Evolutionary conservation across 2,888 invertebrate species (phyloP).

Genomic region (Calameuta filiformis): DNA sequence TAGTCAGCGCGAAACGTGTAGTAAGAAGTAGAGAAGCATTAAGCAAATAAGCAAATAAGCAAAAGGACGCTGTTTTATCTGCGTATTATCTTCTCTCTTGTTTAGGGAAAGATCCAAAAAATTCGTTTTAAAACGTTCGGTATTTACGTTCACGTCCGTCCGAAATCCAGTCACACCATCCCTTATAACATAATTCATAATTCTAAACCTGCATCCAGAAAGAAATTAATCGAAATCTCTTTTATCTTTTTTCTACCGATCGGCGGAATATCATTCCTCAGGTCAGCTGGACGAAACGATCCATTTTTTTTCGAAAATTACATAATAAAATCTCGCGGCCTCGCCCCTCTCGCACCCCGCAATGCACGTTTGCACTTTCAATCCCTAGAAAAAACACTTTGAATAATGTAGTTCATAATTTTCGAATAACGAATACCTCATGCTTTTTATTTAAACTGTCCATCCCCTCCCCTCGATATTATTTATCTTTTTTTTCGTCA

Average conservation of each 20-base stretch:
- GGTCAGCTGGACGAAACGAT: not conserved
- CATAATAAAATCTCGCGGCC: not conserved
- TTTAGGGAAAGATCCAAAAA: not conserved
- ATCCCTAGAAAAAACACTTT: too few relatives aligned
- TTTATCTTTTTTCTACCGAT: too few relatives aligned
- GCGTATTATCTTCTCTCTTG: not conserved
- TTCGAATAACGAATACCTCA: too few relatives aligned
- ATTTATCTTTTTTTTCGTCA: too few relatives aligned
- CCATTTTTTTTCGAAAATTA: not conserved
- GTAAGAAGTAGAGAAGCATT: not conserved
- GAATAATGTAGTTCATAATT: not conserved
- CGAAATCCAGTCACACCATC: not conserved
- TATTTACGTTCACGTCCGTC: not conserved
- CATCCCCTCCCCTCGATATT: too few relatives aligned
- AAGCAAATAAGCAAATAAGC: not conserved
- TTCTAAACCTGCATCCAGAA: not conserved
- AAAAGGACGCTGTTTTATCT: not conserved
- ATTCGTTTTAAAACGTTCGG: not conserved
- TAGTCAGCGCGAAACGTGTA: slow-evolving; percentile 2
- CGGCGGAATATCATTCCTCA: too few relatives aligned
- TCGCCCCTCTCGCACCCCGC: too few relatives aligned
- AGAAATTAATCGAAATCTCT: not conserved
- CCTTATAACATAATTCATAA: not conserved
- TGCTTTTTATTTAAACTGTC: too few relatives aligned
- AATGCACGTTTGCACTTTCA: too few relatives aligned